Base-by-base conservation (phyloP, 2,888 invertebrate genomes). In the Acanthosepion pharaonis region DNA sequence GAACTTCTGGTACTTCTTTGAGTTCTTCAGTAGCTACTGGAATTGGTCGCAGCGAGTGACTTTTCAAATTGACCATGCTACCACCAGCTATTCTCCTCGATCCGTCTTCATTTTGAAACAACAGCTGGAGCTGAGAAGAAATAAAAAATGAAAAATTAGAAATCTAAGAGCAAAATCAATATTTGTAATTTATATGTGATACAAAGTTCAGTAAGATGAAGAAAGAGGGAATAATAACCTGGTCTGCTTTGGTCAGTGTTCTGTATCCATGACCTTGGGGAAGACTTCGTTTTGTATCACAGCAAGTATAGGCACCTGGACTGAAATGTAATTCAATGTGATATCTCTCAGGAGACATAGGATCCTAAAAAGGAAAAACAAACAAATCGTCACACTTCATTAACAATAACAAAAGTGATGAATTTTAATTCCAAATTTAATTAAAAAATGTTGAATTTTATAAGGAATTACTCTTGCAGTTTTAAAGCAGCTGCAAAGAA, bases 301-400 rank as follows among this genome's bases (percentile, higher is more conserved):
- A 99, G 33, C 99, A 99, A 48, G 99, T 99, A 99, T 99, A 97
- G 6, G 98, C 97, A 18, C 99, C 99, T 0, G 99, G 99, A 97
- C 99, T 99, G 97, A 99, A 99, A 98, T 99, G 99, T 25, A 99
- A 98, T 98, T 99, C 99, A 94, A 99, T 99, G 97, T 99, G 99
- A 97, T 99, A 99, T 96, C 99, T 96, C 93, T 98, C 98, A 94
- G 97, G 98, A 28, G 99, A 99, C 94, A 98, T 98, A 0, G 98
- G 98, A 94, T 97, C 97, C 97, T 97, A 96, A 28, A 95, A 95
- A 92, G 93, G 20, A 95, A 94, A 92, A 94, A 93, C 93, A 42
- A 42, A 33, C n/a, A 51, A 94, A 55, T 55, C 0, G 25, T 92
- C 9, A 49, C 92, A 49, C 6, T 9, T 49, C 23, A 18, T 23